Evolutionary conservation across 2,113 vertebrate genomes (phyloP).

Genomic region (Cephalopterus ornatus): DNA sequence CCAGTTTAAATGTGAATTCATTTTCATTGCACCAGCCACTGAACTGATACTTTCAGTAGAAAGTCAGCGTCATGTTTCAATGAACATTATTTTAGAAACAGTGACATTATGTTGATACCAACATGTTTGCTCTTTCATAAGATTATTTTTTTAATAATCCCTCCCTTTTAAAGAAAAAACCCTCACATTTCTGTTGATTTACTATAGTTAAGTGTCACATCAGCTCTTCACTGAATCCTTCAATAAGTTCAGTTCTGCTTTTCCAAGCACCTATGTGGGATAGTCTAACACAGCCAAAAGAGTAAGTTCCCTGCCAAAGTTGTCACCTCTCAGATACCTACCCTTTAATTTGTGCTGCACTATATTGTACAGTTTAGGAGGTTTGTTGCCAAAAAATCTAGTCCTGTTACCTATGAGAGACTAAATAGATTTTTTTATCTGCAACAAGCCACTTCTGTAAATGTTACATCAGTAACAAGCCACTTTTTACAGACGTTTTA

Average conservation of each 20-base stretch:
- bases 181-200: not conserved
- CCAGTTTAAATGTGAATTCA: not conserved
- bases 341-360: not conserved
- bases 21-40: not conserved
- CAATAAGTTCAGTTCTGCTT: not conserved
- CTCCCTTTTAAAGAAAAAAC: not conserved
- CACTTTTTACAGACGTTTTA: not conserved
- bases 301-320: fast-evolving
- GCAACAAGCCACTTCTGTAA: not conserved
- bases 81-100: not conserved
- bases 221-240: not conserved
- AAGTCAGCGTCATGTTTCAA: not conserved
- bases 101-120: not conserved
- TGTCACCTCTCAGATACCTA: not conserved
- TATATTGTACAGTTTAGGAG: fast-evolving
- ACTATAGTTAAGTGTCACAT: not conserved
- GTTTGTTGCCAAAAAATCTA: not conserved
- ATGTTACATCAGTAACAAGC: not conserved
- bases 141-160: not conserved
- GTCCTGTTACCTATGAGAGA: not conserved
- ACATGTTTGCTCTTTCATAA: not conserved
- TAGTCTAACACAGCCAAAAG: not conserved
- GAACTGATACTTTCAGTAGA: not conserved
- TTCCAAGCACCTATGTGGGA: not conserved
- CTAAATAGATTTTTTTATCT: not conserved